Evolutionary conservation across 2,888 invertebrate species (phyloP).

Genomic region (Lissonota sp.): DNA sequence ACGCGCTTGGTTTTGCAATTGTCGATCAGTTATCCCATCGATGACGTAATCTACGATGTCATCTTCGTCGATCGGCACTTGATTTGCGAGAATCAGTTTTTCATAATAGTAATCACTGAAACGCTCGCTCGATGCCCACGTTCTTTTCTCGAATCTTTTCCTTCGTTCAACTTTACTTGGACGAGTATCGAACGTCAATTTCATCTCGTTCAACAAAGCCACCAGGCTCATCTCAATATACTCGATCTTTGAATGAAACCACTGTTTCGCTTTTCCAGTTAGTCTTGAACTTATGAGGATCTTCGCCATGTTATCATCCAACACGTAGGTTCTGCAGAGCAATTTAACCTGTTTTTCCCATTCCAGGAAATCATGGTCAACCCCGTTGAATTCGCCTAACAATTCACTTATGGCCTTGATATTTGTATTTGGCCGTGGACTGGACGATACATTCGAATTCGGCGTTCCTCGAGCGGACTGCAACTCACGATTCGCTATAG

Average conservation of each 20-base stretch:
- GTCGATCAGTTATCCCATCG: slow-evolving; percentile 57
- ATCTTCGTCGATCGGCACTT: slow-evolving; percentile 7
- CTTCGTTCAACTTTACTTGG: slow-evolving; percentile 42
- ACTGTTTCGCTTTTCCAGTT: slow-evolving; percentile 43
- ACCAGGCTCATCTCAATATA: slow-evolving; percentile 32
- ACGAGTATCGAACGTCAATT: slow-evolving; percentile 48
- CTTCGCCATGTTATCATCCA: slow-evolving; percentile 46
- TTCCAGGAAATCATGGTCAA: slow-evolving; percentile 28
- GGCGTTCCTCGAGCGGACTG: neutral
- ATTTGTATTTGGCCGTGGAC: neutral
- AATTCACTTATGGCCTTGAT: slow-evolving; percentile 48
- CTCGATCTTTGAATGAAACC: slow-evolving; percentile 56
- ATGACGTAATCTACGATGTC: slow-evolving; percentile 62
- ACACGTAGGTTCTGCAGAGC: slow-evolving; percentile 39
- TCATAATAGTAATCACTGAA: slow-evolving; percentile 63
- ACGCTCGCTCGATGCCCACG: slow-evolving; percentile 48
- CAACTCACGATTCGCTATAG: neutral
- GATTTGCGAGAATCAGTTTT: slow-evolving; percentile 13
- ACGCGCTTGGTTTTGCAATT: slow-evolving; percentile 50
- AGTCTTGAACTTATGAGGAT: slow-evolving; percentile 36
- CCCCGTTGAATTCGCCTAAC: slow-evolving; percentile 51
- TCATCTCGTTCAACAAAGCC: slow-evolving; percentile 53
- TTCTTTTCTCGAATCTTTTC: slow-evolving; percentile 55
- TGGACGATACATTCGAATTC: neutral
- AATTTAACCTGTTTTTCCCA: slow-evolving; percentile 52